phyloP scores from a whole-genome alignment of 1,140 invertebrate species.

The Drosophila obscura region DNA sequence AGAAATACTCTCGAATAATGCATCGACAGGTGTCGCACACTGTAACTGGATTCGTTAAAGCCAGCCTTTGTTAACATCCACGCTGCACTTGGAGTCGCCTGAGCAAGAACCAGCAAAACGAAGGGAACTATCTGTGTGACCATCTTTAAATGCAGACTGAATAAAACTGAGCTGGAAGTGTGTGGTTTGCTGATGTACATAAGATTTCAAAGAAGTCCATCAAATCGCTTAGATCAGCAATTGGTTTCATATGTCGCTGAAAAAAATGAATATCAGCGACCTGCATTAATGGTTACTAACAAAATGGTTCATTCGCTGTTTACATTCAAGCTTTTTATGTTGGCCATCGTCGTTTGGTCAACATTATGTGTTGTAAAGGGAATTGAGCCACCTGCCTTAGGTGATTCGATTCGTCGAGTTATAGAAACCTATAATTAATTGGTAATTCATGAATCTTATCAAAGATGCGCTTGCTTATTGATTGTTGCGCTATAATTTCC shows the following conservation, averaged over 20 bases:
- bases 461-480: not conserved
- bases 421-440: no score
- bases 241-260: conserved; percentile 35
- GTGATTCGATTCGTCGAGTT: not conserved
- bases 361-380: no score
- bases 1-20: conserved; percentile 75
- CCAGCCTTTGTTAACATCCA: conserved; percentile 60
- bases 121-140: conserved; percentile 29
- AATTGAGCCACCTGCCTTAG: no score
- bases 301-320: conserved; percentile 12
- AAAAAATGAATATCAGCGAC: conserved; percentile 38
- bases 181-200: conserved; percentile 35
- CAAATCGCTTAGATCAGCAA: conserved; percentile 43
- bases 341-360: no score
- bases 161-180: conserved; percentile 32
- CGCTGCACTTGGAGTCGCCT: conserved; percentile 1
- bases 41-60: conserved; percentile 71
- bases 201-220: conserved; percentile 19
- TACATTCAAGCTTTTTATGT: not conserved
- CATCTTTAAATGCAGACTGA: conserved; percentile 34
- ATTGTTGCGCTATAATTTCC: not conserved
- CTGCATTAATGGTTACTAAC: conserved; percentile 39
- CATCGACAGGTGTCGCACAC: conserved; percentile 73
- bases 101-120: conserved; percentile 4
- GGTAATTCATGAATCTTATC: conserved; percentile 8